These are phyloP conservation scores for Zaprionus capensis DNA, from an alignment of 1,140 invertebrate genomes.

Conservation along the genomic window DNA sequence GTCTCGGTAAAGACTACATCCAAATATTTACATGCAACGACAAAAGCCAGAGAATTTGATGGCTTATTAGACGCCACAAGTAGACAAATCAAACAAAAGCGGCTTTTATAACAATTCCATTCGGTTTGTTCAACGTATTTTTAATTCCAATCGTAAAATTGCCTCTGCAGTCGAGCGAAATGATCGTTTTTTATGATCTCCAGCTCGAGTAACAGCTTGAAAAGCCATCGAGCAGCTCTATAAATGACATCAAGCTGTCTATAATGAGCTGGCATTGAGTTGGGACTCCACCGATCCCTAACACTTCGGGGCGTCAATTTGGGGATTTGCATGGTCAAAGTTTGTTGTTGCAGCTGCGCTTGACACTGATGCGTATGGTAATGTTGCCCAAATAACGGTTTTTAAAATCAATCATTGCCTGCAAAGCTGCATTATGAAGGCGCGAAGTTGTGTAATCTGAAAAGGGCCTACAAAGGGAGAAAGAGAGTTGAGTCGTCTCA, in stretches of 20 bases:
- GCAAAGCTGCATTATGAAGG: slow-evolving; percentile 53
- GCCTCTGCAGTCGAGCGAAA: slow-evolving; percentile 49
- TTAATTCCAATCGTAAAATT: slow-evolving; percentile 32
- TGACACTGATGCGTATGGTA: slow-evolving; percentile 56
- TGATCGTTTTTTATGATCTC: slow-evolving; percentile 30
- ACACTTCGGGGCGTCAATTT: slow-evolving; percentile 58
- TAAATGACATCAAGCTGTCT: slow-evolving; percentile 45
- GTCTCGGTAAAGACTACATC: slow-evolving; percentile 17
- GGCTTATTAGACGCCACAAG: slow-evolving; percentile 70
- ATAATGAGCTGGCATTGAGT: slow-evolving; percentile 55
- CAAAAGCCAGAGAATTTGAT: slow-evolving; percentile 59
- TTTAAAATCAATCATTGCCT: slow-evolving; percentile 62
- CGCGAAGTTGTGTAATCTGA: slow-evolving; percentile 73
- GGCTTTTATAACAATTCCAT: slow-evolving; percentile 55
- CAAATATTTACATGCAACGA: slow-evolving; percentile 70
- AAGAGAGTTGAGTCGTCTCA: slow-evolving; percentile 4
- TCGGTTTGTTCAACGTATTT: slow-evolving; percentile 38
- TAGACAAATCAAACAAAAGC: slow-evolving; percentile 59
- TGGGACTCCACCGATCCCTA: slow-evolving; percentile 26
- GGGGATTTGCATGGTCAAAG: slow-evolving; percentile 49
- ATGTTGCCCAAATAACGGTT: slow-evolving; percentile 43
- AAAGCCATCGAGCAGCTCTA: slow-evolving; percentile 38
- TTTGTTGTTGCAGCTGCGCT: slow-evolving; percentile 26
- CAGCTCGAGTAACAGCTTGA: slow-evolving; percentile 5
- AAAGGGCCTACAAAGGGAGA: slow-evolving; percentile 46